Evolutionary conservation across 1,140 invertebrate genomes (phyloP), one percentile per base, ranked within the genome.

Genomic region (Drosophila baimaii): DNA sequence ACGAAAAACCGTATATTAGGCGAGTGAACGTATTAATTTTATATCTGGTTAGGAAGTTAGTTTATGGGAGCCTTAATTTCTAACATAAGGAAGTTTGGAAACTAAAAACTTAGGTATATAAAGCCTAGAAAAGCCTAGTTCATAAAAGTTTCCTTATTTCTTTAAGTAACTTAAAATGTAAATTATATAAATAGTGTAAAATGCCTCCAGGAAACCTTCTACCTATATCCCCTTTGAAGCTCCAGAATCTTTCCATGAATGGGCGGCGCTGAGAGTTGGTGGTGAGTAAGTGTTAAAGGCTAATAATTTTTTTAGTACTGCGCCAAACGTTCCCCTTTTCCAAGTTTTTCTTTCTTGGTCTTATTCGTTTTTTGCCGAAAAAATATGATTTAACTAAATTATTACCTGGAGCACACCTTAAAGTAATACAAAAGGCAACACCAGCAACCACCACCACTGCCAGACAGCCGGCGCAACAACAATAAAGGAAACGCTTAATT

Each of bases 341-440:
- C 29, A 5, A 52, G 49, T 57, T 77, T 41, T 66, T 61, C 41
- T 74, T 43, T 31, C 68, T 72, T 63, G 65, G 72, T 77, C 59
- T 77, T 80, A 15, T 25, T 46, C 19, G 23, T 46, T 44, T 44
- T 7, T 78, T 72, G 77, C 73, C 79, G 70, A 84, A 83, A 89
- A 52, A 49, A 89, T 90, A 90, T 89, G 84, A 89, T 89, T 89
- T 89, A 90, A 81, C 85, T 91, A 89, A 91, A 91, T 91, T 91
- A 91, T 91, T 91, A 91, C 89, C 89, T 56, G 75, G 79, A 91
- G 89, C 89, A 91, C 89, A 91, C 89, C 89, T 91, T 91, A 91
- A 91, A 91, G 85, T 89, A 90, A 90, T 90, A 89, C 85, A 90
- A 89, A 86, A 83, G 85, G 73, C 82, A 85, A 80, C 62, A 71